Base-by-base conservation (phyloP, 2,797 vertebrate genomes). In the Hoplostethus atlanticus region DNA sequence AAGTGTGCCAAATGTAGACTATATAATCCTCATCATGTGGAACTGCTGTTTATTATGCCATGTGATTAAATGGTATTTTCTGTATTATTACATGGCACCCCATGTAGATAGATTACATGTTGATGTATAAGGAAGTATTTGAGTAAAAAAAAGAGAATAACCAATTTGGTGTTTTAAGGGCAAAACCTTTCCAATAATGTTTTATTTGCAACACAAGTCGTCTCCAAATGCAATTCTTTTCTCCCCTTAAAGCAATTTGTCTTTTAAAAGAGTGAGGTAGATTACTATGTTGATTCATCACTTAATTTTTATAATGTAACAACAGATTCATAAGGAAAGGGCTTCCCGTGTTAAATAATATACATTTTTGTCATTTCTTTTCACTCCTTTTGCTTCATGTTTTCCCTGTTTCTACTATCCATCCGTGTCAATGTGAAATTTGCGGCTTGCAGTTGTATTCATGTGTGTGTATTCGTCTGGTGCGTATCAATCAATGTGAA, bases 21-120 rank as follows among this genome's bases (percentile, higher is more conserved):
- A 61, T 36, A 53, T 51, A 64, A 64, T 89, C 93, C 87, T 80
- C 64, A 95, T 93, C 92, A 91, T 91, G 92, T 94, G n/a, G 40
- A 75, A 31, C 30, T n/a, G 5, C 52, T 71, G 46, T 67, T 79
- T 76, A 71, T 86, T 88, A 93, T 93, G 91, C 87, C 94, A 94
- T 93, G 91, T 94, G 92, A 90, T 95, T 92, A 92, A 92, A 88
- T 93, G 28, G 1, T 5, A 1, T 40, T 71, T 91, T 93, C 95
- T 71, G 42, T 3, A 46, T 61, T 60, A 13, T 53, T 38, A 66
- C 76, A 67, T 62, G 48, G 63, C 42, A 54, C 71, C 47, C 16
- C 40, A 10, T 48, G 28, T 56, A 46, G 40, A 54, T 54, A 28
- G 42, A 73, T 76, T 63, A 48, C 73, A 57, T 73, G 66, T 38